These are phyloP conservation scores for Willisornis vidua DNA, from an alignment of 2,113 vertebrate genomes.

Conservation along the genomic window DNA sequence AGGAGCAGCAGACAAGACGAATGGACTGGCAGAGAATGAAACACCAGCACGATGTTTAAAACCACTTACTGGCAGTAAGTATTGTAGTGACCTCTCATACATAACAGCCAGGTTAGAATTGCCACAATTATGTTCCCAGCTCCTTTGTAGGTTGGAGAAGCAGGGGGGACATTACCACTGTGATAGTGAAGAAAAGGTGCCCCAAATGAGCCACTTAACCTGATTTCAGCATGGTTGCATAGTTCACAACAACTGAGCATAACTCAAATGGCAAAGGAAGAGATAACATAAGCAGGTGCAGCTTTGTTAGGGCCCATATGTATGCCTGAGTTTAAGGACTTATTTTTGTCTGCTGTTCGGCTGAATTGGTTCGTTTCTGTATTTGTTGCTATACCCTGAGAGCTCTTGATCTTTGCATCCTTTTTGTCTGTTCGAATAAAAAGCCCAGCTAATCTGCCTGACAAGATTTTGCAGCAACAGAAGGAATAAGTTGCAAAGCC, in stretches of 20 bases:
- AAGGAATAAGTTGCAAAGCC: background rate
- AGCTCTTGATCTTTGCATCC: slow-evolving; percentile 14
- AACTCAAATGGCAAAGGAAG: background rate
- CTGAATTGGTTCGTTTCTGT: background rate
- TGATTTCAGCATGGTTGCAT: background rate
- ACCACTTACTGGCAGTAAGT: slow-evolving; percentile 67
- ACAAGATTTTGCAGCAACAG: background rate
- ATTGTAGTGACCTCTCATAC: background rate
- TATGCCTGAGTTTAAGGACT: background rate
- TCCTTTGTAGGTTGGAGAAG: background rate
- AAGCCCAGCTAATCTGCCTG: background rate
- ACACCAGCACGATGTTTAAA: background rate
- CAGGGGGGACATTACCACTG: background rate
- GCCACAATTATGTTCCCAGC: background rate
- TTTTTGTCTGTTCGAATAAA: slow-evolving; percentile 7
- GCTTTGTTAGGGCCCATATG: background rate
- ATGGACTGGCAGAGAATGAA: slow-evolving; percentile 12
- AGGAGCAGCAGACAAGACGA: background rate
- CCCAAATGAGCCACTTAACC: background rate
- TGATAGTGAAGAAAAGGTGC: background rate
- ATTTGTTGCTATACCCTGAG: background rate
- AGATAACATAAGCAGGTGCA: background rate
- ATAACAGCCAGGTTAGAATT: background rate
- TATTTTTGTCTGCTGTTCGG: background rate
- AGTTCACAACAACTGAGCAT: background rate